Evolutionary conservation across 2,113 vertebrate species (phyloP), one percentile per base, ranked within the genome.

Genomic region (Megalops atlanticus): DNA sequence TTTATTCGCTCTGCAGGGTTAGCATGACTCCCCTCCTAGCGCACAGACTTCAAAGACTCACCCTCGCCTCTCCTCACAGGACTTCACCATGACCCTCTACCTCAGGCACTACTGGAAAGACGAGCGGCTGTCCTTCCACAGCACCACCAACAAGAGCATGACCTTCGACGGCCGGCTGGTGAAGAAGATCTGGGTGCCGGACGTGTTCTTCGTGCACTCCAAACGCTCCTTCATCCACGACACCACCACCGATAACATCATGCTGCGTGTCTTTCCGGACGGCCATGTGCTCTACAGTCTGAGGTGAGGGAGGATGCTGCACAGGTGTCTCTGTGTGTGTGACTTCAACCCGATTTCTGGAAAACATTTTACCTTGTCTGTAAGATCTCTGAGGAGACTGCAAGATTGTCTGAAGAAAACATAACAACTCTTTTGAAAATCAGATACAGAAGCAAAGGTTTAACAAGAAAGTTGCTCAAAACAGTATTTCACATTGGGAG

Each of bases 141-240:
- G 98, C 89, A 91, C 91, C 89, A 97, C 92, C 77, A 99, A 99
- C 86, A 98, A 97, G 85, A 98, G 98, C 91, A 97, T 97, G 97
- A 99, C 98, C 3, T 99, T 99, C 0, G 98, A 99, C 0, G 95
- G 98, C 4, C 93, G 98, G 31, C 89, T 99, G 75, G 96, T 98
- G 80, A 98, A 98, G 91, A 98, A 97, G 92, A 99, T 99, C 89
- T 99, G 98, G 98, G 97, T 98, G 8, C 98, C 98, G 0, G 97
- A 99, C 0, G 96, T 99, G 79, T 99, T 99, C 91, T 99, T 99
- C 0, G 98, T 99, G 81, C 98, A 99, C 90, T 99, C 98, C 12
- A 99, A 99, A 88, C 92, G 97, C 78, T 99, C 97, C 1, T 98
- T 98, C 86, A 99, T 93, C 86, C 98, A 99, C 0, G 97, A 97